Percentiles rank a stretch among this genome's conserved stretches.
Evolutionary conservation across 2,888 invertebrate genomes (phyloP).

Genomic region (Prosopocoilus inquinatus): DNA sequence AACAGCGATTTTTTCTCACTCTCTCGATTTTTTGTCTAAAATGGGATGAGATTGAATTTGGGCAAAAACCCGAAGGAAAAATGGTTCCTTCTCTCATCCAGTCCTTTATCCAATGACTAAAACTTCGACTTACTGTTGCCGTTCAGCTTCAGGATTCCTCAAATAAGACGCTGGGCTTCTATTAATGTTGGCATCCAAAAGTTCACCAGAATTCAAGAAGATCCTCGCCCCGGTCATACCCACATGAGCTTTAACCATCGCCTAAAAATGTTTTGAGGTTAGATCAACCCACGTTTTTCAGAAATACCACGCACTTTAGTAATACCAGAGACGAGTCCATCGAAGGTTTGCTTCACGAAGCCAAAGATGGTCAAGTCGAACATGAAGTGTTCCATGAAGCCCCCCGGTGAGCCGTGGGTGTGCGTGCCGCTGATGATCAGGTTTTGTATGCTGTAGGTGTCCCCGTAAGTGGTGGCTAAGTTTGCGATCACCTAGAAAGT

Average conservation of each 20-base stretch:
- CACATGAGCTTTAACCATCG: conserved; percentile 76
- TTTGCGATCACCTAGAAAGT: conserved; percentile 67
- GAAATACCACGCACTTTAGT: conserved; percentile 56
- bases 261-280: conserved; percentile 55
- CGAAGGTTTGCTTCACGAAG: conserved; percentile 68
- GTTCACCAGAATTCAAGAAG: conserved; percentile 64
- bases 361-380: conserved; percentile 86
- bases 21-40: too few species aligned
- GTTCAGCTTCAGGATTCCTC: conserved; percentile 78
- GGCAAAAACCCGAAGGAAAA: too few species aligned
- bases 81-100: too few species aligned
- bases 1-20: too few species aligned
- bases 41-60: too few species aligned
- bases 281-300: too few species aligned
- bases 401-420: conserved; percentile 87
- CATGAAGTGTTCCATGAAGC: conserved; percentile 83
- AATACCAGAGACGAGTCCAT: conserved; percentile 68
- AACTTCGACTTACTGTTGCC: conserved; percentile 36
- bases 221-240: conserved; percentile 69
- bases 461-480: conserved; percentile 64
- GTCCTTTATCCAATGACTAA: too few species aligned
- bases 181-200: conserved; percentile 83
- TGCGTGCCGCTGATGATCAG: conserved; percentile 89
- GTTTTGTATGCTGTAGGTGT: conserved; percentile 72
- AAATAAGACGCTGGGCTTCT: conserved; percentile 85